A percentile compares a stretch with the other conserved stretches of the same genome.
Conservation (phyloP, 2,113 vertebrate genomes). For the Sceloporus tristichus region DNA sequence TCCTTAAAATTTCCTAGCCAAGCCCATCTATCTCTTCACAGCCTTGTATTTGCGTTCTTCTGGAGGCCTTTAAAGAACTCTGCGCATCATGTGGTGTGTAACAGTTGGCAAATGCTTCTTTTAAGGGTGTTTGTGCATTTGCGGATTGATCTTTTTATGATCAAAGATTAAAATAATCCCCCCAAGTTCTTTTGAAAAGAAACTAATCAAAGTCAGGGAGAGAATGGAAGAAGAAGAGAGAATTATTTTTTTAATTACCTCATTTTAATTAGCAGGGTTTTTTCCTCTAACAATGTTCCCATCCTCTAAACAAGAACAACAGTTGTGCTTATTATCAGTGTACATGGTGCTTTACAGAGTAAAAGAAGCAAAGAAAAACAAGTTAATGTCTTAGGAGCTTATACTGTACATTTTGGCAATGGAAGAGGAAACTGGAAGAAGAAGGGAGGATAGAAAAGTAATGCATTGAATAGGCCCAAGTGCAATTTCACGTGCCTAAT, state of each 20-base stretch:
- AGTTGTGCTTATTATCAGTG: neutral
- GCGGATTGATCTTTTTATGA: slow-evolving; percentile 66
- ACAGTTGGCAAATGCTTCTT: slow-evolving; percentile 64
- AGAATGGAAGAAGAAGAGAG: neutral
- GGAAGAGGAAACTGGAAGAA: too few relatives aligned
- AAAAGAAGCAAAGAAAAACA: neutral
- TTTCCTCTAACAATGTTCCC: slow-evolving; percentile 34
- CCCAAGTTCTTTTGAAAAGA: slow-evolving; percentile 47
- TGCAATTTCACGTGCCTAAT: neutral
- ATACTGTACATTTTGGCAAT: neutral
- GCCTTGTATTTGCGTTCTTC: slow-evolving; percentile 38
- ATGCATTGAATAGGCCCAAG: neutral
- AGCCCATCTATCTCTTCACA: slow-evolving; percentile 48
- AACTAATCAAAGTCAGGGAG: slow-evolving; percentile 51
- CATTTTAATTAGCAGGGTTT: slow-evolving; percentile 53
- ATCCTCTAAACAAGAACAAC: neutral
- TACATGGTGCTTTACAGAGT: neutral
- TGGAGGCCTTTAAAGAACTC: slow-evolving; percentile 53
- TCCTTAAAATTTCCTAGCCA: slow-evolving; percentile 46
- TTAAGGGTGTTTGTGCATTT: slow-evolving; percentile 58
- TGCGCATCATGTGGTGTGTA: slow-evolving; percentile 35
- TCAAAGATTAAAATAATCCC: slow-evolving; percentile 70
- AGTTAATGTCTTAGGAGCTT: neutral
- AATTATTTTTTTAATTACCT: slow-evolving; percentile 48
- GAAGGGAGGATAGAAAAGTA: neutral